Evolutionary conservation across 2,888 invertebrate species (phyloP).

Genomic region (Drosophila setosimentum): DNA sequence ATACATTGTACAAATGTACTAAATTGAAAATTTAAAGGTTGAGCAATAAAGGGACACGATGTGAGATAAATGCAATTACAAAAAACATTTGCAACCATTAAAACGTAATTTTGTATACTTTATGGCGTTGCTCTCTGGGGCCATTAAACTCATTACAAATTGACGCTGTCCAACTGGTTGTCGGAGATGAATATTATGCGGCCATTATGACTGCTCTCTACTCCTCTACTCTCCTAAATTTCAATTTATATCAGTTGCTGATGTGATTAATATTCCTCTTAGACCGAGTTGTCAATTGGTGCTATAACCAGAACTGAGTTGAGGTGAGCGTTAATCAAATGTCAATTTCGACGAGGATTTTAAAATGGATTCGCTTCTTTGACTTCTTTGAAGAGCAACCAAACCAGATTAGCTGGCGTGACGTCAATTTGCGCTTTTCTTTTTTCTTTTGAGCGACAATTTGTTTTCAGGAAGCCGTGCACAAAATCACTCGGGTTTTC

Average conservation of each 20-base stretch:
- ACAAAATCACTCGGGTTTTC: neutral
- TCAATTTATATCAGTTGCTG: constrained; percentile 39
- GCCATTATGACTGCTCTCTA: constrained; percentile 9
- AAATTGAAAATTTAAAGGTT: constrained; percentile 28
- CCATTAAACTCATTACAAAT: constrained; percentile 70
- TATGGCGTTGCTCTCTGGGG: constrained; percentile 55
- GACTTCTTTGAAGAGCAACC: constrained; percentile 8
- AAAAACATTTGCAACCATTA: constrained; percentile 70
- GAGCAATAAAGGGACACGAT: constrained; percentile 39
- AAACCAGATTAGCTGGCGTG: constrained; percentile 27
- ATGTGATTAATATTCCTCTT: constrained; percentile 60
- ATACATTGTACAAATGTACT: constrained; percentile 7
- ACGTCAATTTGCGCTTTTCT: constrained; percentile 34
- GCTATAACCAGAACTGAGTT: constrained; percentile 4
- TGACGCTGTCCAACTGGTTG: constrained; percentile 49
- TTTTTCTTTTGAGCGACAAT: constrained; percentile 34
- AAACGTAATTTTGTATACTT: constrained; percentile 66
- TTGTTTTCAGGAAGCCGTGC: neutral
- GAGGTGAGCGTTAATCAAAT: constrained; percentile 66
- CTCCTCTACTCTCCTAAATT: neutral
- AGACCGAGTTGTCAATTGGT: constrained; percentile 21
- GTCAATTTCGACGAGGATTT: constrained; percentile 63
- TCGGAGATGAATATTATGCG: constrained; percentile 36
- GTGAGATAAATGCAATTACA: constrained; percentile 73
- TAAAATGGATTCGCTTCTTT: constrained; percentile 28